phyloP scores from a whole-genome alignment of 2,888 invertebrate species.

The Aphrophora alni region DNA sequence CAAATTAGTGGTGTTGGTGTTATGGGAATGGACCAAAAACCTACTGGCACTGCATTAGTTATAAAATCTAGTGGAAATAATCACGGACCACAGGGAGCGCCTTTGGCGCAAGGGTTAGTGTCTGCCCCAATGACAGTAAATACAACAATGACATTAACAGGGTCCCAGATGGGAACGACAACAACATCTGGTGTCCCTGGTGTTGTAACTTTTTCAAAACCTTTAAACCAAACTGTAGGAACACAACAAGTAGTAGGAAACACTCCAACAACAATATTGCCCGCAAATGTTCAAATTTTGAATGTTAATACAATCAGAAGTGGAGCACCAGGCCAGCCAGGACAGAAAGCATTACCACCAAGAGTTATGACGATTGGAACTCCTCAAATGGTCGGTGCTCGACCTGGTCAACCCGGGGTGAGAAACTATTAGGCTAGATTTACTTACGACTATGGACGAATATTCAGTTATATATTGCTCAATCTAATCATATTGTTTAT shows the following conservation, averaged over 20 bases:
- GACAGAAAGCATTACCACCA: constrained; percentile 79
- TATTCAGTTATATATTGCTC: no score
- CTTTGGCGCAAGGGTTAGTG: constrained; percentile 62
- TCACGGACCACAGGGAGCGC: constrained; percentile 50
- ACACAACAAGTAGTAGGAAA: constrained; percentile 68
- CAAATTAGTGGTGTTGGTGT: constrained; percentile 49
- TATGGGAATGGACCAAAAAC: constrained; percentile 51
- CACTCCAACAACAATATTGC: constrained; percentile 68
- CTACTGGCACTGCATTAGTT: constrained; percentile 58
- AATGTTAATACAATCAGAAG: constrained; percentile 72
- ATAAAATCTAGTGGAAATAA: constrained; percentile 55
- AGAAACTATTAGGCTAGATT: constrained; percentile 55
- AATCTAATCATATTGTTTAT: no score
- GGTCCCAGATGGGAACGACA: constrained; percentile 53
- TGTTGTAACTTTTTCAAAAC: constrained; percentile 70
- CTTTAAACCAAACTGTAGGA: constrained; percentile 62
- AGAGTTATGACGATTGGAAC: constrained; percentile 80
- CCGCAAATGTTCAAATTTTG: constrained; percentile 81
- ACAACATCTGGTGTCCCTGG: constrained; percentile 60
- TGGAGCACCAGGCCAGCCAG: constrained; percentile 68
- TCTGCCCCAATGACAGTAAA: constrained; percentile 69
- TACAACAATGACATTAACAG: constrained; percentile 57
- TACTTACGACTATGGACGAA: neutral
- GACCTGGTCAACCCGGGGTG: constrained; percentile 83
- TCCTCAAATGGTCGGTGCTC: constrained; percentile 80